Conservation (phyloP, 2,888 invertebrate species). For the Epicampocera succincta region DNA sequence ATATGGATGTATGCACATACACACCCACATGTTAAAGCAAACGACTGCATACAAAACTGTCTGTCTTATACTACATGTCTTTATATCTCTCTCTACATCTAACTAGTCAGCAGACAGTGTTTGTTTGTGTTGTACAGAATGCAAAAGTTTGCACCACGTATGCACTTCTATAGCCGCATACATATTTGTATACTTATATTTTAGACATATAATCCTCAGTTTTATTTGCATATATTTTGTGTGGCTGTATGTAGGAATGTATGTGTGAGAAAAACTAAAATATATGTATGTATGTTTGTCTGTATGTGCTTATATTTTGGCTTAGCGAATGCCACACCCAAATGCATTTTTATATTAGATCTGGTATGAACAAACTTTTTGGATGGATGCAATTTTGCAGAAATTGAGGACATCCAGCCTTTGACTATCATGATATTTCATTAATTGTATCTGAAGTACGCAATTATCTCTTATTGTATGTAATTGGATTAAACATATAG, state of each 20-base stretch:
- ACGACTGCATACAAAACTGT: constrained; percentile 5
- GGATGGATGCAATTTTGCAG: background rate
- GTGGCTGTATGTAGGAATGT: background rate
- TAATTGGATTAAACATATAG: too few species aligned
- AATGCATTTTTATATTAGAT: constrained; percentile 77
- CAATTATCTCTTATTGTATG: too few species aligned
- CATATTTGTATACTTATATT: constrained; percentile 7
- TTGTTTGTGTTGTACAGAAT: background rate
- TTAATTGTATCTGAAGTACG: too few species aligned
- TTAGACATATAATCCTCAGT: constrained; percentile 32
- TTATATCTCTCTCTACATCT: constrained; percentile 32
- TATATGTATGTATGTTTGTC: constrained; percentile 46
- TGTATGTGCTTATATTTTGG: constrained; percentile 34
- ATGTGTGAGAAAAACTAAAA: constrained; percentile 45
- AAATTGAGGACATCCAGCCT: too few species aligned
- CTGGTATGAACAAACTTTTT: constrained; percentile 71
- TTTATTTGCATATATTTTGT: background rate
- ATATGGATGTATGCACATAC: too few species aligned
- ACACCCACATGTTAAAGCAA: background rate
- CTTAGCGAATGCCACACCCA: constrained; percentile 78
- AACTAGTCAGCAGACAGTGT: constrained; percentile 18
- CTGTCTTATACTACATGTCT: constrained; percentile 26
- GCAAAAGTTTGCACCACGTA: constrained; percentile 30
- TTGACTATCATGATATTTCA: too few species aligned
- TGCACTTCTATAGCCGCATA: constrained; percentile 10